Evolutionary conservation across 2,113 vertebrate species (phyloP).

Genomic region (Sula dactylatra): DNA sequence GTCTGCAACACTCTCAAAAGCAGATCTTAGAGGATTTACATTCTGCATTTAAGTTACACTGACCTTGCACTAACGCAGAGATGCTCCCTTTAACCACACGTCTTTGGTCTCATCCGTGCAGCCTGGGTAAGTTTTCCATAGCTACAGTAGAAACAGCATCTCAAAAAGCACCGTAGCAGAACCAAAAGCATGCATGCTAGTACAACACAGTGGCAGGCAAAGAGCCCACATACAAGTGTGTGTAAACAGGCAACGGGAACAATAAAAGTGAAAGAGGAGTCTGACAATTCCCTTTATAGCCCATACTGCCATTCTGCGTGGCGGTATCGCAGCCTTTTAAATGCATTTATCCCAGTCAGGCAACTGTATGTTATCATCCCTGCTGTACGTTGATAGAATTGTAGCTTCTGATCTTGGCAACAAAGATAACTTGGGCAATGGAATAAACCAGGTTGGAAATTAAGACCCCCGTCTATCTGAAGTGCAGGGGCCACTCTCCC

Average conservation of each 20-base stretch:
- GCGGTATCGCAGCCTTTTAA: neutral
- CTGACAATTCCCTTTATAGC: neutral
- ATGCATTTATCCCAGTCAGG: neutral
- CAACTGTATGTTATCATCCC: fast-evolving
- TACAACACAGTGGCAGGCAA: neutral
- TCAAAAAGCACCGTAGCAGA: neutral
- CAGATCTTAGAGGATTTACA: neutral
- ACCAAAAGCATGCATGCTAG: fast-evolving
- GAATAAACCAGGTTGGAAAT: neutral
- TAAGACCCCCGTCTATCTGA: neutral
- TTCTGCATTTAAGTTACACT: neutral
- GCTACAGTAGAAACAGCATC: neutral
- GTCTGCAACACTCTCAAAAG: neutral
- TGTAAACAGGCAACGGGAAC: neutral
- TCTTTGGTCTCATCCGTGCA: neutral
- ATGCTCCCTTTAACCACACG: neutral
- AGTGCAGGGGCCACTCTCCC: neutral
- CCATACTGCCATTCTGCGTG: neutral
- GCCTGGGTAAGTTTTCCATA: neutral
- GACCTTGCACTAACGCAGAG: neutral
- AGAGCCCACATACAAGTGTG: neutral
- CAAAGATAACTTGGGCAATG: neutral
- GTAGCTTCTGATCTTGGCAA: neutral
- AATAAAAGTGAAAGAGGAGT: neutral
- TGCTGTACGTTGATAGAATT: neutral